Base-by-base conservation (phyloP, 2,797 vertebrate species). In the Neosilurus mollespiculum region DNA sequence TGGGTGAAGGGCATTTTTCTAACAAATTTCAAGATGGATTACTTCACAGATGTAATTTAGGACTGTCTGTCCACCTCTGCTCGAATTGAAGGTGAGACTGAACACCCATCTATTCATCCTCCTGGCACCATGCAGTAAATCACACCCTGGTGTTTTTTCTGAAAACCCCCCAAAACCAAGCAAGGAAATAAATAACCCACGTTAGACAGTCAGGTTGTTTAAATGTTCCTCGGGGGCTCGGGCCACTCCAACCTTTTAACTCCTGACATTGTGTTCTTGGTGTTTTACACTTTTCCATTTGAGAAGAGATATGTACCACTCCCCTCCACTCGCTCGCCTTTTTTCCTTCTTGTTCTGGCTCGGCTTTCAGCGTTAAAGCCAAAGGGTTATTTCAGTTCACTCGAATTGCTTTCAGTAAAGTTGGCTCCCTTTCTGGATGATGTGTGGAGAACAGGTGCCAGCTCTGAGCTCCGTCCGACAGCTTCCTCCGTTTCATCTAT, bases 331-430 rank as follows among this genome's bases (percentile, higher is more conserved):
- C 12, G 0, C 26, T 37, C 9, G 1, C 37, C 26, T 18, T 22
- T 58, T 22, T 56, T 72, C 49, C 56, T 77, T 61, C 56, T 49
- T 24, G 59, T 62, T 78, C 59, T 64, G 59, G 64, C 58, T 69
- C 22, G 61, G 67, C 71, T 71, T n/a, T 67, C 70, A 43, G 62
- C 66, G 72, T 59, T 49, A 43, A 62, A 80, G 54, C 58, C 76
- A 30, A 58, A 73, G 85, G 79, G 78, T 84, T 81, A 84, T 84
- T 77, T 80, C n/a, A 80, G 71, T 80, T 79, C 80, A 51, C 65
- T 43, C 34, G 30, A 58, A 54, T 34, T 61, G 75, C 75, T 78
- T 78, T 78, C 34, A 62, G 37, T 24, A 10, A 62, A 78, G 34
- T 24, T 78, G 76, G 59, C 76, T 62, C 20, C 4, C 14, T 62